Percentiles rank a stretch among this genome's conserved stretches.
phyloP scores from a whole-genome alignment of 2,797 vertebrate genomes.

The Triplophysa bombifrons region DNA sequence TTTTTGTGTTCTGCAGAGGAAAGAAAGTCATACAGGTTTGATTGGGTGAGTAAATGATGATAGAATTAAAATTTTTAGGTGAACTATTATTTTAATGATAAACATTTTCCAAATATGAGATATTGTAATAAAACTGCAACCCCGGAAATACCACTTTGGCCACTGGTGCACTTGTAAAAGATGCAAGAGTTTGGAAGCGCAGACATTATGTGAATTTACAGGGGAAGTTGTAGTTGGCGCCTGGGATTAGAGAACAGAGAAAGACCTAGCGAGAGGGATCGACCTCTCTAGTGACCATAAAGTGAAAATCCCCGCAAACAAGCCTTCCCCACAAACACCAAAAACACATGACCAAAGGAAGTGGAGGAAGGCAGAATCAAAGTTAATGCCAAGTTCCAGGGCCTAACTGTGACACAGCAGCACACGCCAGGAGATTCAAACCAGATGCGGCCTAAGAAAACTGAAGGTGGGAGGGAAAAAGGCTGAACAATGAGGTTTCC shows the following conservation, averaged over 20 bases:
- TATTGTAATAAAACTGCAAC: slow-evolving; percentile 23
- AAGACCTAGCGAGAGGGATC: slow-evolving; percentile 43
- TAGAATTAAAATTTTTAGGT: no score
- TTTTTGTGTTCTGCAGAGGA: no score
- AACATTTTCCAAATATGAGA: background rate
- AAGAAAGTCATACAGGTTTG: no score
- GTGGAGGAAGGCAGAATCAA: slow-evolving; percentile 66
- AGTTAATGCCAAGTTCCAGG: slow-evolving; percentile 72
- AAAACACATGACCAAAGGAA: slow-evolving; percentile 63
- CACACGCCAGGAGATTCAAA: slow-evolving; percentile 83
- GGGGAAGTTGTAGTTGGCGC: slow-evolving; percentile 40
- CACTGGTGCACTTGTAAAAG: slow-evolving; percentile 15
- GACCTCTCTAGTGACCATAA: slow-evolving; percentile 46
- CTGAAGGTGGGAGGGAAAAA: slow-evolving; percentile 3
- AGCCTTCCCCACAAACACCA: slow-evolving; percentile 36
- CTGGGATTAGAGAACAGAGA: slow-evolving; percentile 45
- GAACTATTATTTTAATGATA: no score
- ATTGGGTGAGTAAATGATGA: no score
- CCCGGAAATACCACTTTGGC: background rate
- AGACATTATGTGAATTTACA: slow-evolving; percentile 44
- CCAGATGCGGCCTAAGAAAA: slow-evolving; percentile 76
- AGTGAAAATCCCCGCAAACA: slow-evolving; percentile 43
- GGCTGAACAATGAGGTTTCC: slow-evolving; percentile 51
- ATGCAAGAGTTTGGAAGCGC: background rate
- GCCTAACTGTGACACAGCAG: slow-evolving; percentile 78